Base-by-base conservation (phyloP, 2,113 vertebrate species). In the Mesitornis unicolor region DNA sequence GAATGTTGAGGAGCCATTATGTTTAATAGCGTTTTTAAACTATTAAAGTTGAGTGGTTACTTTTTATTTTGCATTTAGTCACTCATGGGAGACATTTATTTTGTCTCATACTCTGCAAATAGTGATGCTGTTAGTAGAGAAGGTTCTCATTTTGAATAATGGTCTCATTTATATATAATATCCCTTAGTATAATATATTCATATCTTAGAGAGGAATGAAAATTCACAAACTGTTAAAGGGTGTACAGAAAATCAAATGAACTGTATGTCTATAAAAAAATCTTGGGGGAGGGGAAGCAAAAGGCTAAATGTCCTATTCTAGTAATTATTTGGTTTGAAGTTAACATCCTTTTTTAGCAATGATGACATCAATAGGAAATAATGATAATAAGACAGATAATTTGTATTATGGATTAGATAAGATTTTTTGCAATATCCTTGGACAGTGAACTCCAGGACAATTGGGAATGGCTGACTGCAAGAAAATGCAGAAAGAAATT, bases 51-150 rank as follows among this genome's bases (percentile, higher is more conserved):
- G 98, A 98, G 98, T 98, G 97, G 98, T 98, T 98, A 98, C 98
- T 98, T 98, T 98, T 98, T 98, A 98, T 98, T 98, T 98, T 98
- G 97, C 98, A 98, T 98, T 98, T 98, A 98, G 97, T 98, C 97
- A 98, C 98, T 98, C 98, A 96, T 94, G 98, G 97, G 98, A 98
- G 97, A 97, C 96, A 98, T 98, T 98, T 98, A 98, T 98, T 98
- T 98, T 98, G 97, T 98, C 97, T 98, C 94, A 92, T 95, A 84
- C 93, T 94, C 97, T 95, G 97, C 98, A 98, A 98, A 98, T 97
- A 98, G 97, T 97, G 96, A 95, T 97, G 97, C 96, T 97, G 97
- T 96, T 98, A 97, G 95, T 84, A 85, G 87, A 96, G 94, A 97
- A 97, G 93, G 96, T 96, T 98, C 97, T 98, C 95, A 82, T 97